Conservation (phyloP, 2,113 vertebrate species). For the Scomber colias region DNA sequence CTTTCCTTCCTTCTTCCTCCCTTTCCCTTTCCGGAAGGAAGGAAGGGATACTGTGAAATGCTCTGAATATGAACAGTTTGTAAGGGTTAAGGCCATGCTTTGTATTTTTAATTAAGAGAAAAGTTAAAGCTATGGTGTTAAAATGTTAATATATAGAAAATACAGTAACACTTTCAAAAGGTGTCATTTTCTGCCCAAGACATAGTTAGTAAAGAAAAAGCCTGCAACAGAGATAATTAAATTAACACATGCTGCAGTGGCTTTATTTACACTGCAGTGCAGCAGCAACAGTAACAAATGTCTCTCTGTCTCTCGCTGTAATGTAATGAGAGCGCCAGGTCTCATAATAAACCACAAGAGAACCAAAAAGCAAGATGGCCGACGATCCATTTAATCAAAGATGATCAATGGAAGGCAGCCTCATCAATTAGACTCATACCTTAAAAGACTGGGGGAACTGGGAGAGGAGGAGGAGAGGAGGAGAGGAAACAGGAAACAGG, state of each 20-base stretch:
- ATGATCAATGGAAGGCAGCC: slow-evolving; percentile 63
- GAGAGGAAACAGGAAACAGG: no score
- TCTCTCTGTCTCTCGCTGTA: slow-evolving; percentile 40
- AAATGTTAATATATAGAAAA: no score
- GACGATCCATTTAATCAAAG: slow-evolving; percentile 77
- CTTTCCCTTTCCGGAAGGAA: no score
- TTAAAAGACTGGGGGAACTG: slow-evolving; percentile 19
- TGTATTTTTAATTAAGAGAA: no score
- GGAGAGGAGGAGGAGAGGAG: neutral
- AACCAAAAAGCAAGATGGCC: slow-evolving; percentile 62
- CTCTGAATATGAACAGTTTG: no score
- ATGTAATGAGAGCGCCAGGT: slow-evolving; percentile 57
- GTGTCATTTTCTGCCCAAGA: neutral
- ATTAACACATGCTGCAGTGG: slow-evolving; percentile 36
- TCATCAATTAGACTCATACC: slow-evolving; percentile 74
- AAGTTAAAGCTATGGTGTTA: no score
- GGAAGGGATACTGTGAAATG: no score
- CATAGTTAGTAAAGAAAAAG: neutral
- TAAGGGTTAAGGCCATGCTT: no score
- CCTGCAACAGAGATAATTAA: slow-evolving; percentile 25
- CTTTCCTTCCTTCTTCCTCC: no score
- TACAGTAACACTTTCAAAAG: no score
- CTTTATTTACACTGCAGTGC: slow-evolving; percentile 44
- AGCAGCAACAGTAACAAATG: slow-evolving; percentile 42
- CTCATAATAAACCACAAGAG: slow-evolving; percentile 56